phyloP scores from a whole-genome alignment of 2,113 vertebrate species.

The Holacanthus passer region DNA sequence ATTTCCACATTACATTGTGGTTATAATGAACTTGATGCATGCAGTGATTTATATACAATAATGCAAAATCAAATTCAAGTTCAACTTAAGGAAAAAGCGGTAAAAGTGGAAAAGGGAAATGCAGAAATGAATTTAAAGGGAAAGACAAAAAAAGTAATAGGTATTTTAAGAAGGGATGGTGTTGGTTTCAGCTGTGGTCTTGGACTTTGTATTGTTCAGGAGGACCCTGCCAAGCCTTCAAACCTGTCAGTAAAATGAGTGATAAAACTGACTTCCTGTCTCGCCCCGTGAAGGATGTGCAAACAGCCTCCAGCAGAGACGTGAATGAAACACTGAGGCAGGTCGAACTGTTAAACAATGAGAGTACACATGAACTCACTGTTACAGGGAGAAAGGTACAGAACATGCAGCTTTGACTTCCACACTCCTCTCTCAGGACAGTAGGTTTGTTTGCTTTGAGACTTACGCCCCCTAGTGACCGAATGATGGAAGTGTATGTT shows the following conservation, averaged over 20 bases:
- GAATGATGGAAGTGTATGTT: background rate
- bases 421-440: background rate
- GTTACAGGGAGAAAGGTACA: background rate
- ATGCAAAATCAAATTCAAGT: background rate
- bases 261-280: slow-evolving; percentile 50
- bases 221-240: slow-evolving; percentile 22
- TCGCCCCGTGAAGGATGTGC: slow-evolving; percentile 10
- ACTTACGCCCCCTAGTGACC: slow-evolving; percentile 59
- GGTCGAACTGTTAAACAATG: background rate
- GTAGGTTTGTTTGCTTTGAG: slow-evolving; percentile 12
- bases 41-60: background rate
- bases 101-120: background rate
- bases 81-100: background rate
- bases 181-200: background rate
- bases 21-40: background rate
- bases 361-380: background rate
- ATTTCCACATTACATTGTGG: slow-evolving; percentile 8
- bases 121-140: background rate
- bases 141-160: background rate
- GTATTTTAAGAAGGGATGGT: background rate
- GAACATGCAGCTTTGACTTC: background rate
- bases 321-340: background rate
- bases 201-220: slow-evolving; percentile 8
- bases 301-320: slow-evolving; percentile 22
- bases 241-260: slow-evolving; percentile 30